Conservation (phyloP, 1,140 invertebrate genomes). For the Spodoptera frugiperda region DNA sequence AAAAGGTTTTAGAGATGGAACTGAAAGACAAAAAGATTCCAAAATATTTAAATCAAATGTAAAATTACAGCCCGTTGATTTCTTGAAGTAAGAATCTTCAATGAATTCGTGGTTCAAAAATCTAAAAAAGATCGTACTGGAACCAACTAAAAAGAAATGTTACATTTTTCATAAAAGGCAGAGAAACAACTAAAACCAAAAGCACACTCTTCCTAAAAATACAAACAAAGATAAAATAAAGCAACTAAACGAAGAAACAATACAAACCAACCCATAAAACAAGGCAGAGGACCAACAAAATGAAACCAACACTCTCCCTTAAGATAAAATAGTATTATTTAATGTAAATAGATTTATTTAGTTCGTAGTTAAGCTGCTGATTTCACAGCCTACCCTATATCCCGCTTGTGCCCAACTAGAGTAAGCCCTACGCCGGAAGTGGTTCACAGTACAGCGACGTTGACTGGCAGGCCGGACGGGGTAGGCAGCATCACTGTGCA, state of each 20-base stretch:
- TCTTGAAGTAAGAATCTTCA: not conserved
- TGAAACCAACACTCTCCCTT: slow-evolving; percentile 30
- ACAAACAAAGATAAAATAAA: not conserved
- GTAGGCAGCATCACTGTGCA: slow-evolving; percentile 99
- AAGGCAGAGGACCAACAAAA: slow-evolving; percentile 32
- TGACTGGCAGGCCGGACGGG: slow-evolving; percentile 95
- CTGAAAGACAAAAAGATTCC: not conserved
- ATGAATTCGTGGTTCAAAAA: not conserved
- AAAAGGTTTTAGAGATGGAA: no score
- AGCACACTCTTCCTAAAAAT: not conserved
- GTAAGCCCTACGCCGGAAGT: slow-evolving; percentile 77
- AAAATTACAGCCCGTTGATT: not conserved
- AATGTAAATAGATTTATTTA: slow-evolving; percentile 17
- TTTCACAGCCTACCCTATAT: slow-evolving; percentile 65
- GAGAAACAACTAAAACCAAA: not conserved
- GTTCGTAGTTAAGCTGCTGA: slow-evolving; percentile 56
- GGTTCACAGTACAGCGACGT: slow-evolving; percentile 84
- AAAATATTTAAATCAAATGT: not conserved
- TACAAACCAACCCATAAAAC: not conserved
- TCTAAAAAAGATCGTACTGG: no score
- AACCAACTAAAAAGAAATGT: not conserved
- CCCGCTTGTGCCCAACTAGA: slow-evolving; percentile 83
- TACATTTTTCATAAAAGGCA: not conserved
- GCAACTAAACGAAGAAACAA: not conserved
- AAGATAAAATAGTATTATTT: slow-evolving; percentile 42